Evolutionary conservation across 2,888 invertebrate genomes (phyloP).

Genomic region (Drosophila prolongata): DNA sequence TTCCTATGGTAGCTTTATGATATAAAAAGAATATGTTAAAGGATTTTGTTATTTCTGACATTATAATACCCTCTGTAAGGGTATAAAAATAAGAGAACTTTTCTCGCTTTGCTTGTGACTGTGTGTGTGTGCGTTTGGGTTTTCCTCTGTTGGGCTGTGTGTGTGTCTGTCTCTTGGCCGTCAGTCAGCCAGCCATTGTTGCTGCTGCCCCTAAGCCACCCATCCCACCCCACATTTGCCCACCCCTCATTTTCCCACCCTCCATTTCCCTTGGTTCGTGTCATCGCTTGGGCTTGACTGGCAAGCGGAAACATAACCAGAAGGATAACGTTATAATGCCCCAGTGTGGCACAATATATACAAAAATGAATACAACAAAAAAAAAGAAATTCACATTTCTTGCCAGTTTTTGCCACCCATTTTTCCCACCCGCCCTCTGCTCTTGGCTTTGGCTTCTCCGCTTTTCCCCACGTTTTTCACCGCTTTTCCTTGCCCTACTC

Average conservation of each 20-base stretch:
- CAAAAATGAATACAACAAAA: constrained; percentile 37
- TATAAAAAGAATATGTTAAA: too few relatives aligned
- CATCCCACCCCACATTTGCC: neutral
- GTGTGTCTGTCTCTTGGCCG: constrained; percentile 69
- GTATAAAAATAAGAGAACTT: constrained; percentile 63
- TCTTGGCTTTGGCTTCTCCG: constrained; percentile 39
- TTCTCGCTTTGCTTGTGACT: constrained; percentile 64
- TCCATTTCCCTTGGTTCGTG: constrained; percentile 26
- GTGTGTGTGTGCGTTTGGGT: constrained; percentile 22
- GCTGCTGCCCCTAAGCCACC: constrained; percentile 39
- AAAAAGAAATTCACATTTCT: constrained; percentile 65
- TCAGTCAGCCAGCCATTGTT: constrained; percentile 79
- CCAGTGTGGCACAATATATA: constrained; percentile 80
- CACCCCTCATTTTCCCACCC: neutral
- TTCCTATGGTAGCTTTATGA: too few relatives aligned
- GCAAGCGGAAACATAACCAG: constrained; percentile 84
- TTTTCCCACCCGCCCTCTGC: neutral
- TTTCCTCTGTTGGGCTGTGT: constrained; percentile 9
- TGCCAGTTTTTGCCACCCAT: constrained; percentile 44
- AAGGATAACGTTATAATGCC: constrained; percentile 84
- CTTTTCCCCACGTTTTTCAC: constrained; percentile 33
- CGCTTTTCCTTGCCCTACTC: constrained; percentile 15
- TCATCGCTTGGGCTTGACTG: constrained; percentile 66
- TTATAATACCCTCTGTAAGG: too few relatives aligned
- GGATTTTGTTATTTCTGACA: too few relatives aligned